Conservation (phyloP, 2,113 vertebrate species). For the Paraplagusia blochii region DNA sequence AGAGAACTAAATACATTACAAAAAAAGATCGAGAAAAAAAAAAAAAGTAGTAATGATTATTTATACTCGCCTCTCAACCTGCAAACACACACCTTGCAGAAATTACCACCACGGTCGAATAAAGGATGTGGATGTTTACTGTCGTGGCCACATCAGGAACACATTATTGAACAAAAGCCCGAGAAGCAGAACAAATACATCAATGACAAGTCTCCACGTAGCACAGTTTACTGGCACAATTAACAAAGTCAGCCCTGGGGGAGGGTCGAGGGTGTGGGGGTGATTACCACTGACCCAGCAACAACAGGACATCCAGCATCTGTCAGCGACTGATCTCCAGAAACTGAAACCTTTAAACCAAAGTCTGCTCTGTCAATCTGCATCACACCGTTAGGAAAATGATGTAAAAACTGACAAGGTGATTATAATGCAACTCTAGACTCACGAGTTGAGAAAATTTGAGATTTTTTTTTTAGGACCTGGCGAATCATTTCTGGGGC, state of each 20-base stretch:
- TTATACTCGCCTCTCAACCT: slow-evolving; percentile 30
- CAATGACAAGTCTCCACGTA: slow-evolving; percentile 41
- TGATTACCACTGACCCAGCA: slow-evolving; percentile 29
- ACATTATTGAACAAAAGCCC: slow-evolving; percentile 56
- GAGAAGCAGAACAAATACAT: slow-evolving; percentile 48
- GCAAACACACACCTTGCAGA: slow-evolving; percentile 41
- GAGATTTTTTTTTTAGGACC: slow-evolving; percentile 38
- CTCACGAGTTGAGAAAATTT: slow-evolving; percentile 25
- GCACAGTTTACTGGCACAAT: slow-evolving; percentile 58
- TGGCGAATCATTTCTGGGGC: slow-evolving; percentile 42
- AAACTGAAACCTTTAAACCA: slow-evolving; percentile 39
- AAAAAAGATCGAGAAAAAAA: slow-evolving; percentile 36
- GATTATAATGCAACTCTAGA: slow-evolving; percentile 43
- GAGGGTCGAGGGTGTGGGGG: neutral
- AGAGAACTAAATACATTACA: slow-evolving; percentile 24
- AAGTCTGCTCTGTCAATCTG: slow-evolving; percentile 29
- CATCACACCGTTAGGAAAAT: slow-evolving; percentile 49
- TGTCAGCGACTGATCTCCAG: slow-evolving; percentile 38
- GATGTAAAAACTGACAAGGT: slow-evolving; percentile 41
- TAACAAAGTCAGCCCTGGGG: slow-evolving; percentile 37
- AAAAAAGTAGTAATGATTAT: slow-evolving; percentile 32
- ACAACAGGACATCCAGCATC: slow-evolving; percentile 43
- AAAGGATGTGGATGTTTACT: slow-evolving; percentile 27
- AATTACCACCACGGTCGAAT: slow-evolving; percentile 36
- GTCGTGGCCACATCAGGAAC: slow-evolving; percentile 49